These are phyloP conservation scores for Brachyptera risi DNA, from an alignment of 2,888 invertebrate species.

Conservation along the genomic window DNA sequence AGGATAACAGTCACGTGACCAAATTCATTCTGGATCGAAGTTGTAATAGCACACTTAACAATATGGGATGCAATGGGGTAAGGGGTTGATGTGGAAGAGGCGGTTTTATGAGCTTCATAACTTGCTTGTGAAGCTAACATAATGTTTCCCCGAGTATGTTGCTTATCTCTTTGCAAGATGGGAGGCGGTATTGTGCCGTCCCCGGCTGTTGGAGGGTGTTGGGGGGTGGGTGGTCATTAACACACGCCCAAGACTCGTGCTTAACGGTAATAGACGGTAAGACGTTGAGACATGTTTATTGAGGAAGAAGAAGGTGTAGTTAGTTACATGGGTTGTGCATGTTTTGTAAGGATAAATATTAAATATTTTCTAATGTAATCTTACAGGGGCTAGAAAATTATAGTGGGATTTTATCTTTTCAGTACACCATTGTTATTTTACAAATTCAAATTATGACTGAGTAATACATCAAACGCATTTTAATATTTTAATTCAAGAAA, in stretches of 20 bases:
- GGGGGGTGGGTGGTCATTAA: slow-evolving; percentile 14
- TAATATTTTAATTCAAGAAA: too few relatives aligned
- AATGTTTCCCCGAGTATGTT: slow-evolving; percentile 7
- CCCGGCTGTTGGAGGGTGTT: neutral
- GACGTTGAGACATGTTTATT: slow-evolving; percentile 10
- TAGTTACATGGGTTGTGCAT: neutral
- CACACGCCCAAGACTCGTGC: slow-evolving; percentile 1
- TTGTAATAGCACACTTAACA: slow-evolving; percentile 17
- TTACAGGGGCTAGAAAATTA: too few relatives aligned
- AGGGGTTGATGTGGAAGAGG: neutral
- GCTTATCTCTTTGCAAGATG: slow-evolving; percentile 10
- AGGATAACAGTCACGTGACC: slow-evolving; percentile 16
- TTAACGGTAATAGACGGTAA: slow-evolving; percentile 2
- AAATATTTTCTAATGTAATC: too few relatives aligned
- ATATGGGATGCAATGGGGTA: neutral
- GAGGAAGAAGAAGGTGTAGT: slow-evolving; percentile 10
- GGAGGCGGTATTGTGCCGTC: neutral
- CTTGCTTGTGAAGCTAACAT: slow-evolving; percentile 10
- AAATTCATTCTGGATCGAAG: slow-evolving; percentile 13
- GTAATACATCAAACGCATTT: too few relatives aligned
- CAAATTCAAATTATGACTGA: too few relatives aligned
- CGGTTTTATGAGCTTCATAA: slow-evolving; percentile 17
- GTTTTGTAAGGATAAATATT: too few relatives aligned
- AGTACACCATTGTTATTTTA: too few relatives aligned
- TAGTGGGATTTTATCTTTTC: too few relatives aligned